Evolutionary conservation across 2,797 vertebrate genomes (phyloP), one percentile per base, ranked within the genome.

Genomic region (Anableps anableps): DNA sequence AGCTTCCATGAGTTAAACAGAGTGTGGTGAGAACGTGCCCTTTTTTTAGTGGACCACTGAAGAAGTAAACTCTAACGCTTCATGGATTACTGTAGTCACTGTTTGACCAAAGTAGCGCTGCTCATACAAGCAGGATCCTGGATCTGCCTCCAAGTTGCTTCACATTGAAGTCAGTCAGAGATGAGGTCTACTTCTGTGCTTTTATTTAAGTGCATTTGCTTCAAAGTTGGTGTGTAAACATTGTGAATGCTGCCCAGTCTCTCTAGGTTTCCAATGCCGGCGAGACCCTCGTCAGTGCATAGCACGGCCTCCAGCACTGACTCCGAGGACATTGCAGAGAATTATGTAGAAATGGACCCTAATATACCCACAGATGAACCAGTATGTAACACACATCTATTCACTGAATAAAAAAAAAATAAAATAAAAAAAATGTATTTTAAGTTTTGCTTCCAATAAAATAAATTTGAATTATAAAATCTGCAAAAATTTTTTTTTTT

Each of bases 271-370:
- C 97, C 97, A 90, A 91, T 97, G 95, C 97, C 97, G 91, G 90
- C 97, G 84, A 97, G 98, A 94, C 98, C 98, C 8, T 96, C 97
- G 81, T 99, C 99, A 85, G 97, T 98, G 96, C 98, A 99, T 94
- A 99, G 98, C 95, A 99, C 97, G 89, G 97, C 97, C 86, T 99
- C 99, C 93, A 99, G 98, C 96, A 98, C 98, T 91, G 99, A 99
- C 95, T 99, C 99, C 1, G 98, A 98, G 29, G 98, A 99, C 91
- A 97, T 96, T 91, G 98, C 99, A 86, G 99, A 99, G 95, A 98
- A 98, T 96, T 99, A 99, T 93, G 98, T 99, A 92, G 89, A 97
- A 96, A 99, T 99, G 99, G 96, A 97, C 90, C 95, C 97, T 95
- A 99, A 96, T 96, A 96, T 97, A 90, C 94, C 97, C 93, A 91